These are phyloP conservation scores for Teleiodes luculella DNA, from an alignment of 2,888 invertebrate species.

Conservation along the genomic window DNA sequence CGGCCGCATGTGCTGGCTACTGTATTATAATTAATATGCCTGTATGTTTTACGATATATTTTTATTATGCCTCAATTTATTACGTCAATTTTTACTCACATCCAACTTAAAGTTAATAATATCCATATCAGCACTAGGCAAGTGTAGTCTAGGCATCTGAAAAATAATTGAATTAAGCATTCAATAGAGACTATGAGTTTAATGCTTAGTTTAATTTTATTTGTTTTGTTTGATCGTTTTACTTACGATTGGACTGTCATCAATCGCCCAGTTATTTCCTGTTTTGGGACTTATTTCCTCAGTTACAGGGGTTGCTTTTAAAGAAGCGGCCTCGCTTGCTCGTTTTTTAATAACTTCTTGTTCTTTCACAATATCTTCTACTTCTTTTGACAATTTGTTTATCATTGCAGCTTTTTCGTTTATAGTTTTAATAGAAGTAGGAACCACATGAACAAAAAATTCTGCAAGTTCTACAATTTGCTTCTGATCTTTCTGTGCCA, in stretches of 20 bases:
- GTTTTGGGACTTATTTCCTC: not conserved
- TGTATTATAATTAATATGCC: no score
- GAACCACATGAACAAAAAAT: slow-evolving; percentile 44
- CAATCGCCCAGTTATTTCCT: slow-evolving; percentile 9
- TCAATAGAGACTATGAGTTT: not conserved
- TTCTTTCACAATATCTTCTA: slow-evolving; percentile 24
- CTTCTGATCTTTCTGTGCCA: slow-evolving; percentile 37
- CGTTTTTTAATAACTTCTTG: not conserved
- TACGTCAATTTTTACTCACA: slow-evolving; percentile 36
- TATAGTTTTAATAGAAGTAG: slow-evolving; percentile 37
- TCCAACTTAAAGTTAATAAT: slow-evolving; percentile 45
- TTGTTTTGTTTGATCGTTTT: not conserved
- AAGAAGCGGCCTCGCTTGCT: not conserved
- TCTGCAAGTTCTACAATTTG: slow-evolving; percentile 49
- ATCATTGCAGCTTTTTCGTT: slow-evolving; percentile 35
- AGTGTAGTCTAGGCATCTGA: slow-evolving; percentile 56
- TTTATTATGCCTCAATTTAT: no score
- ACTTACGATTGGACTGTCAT: slow-evolving; percentile 25
- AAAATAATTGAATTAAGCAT: slow-evolving; percentile 18
- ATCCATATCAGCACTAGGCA: slow-evolving; percentile 46
- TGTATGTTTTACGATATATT: no score
- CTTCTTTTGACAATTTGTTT: slow-evolving; percentile 31
- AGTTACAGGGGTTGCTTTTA: not conserved
- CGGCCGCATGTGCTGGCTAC: no score
- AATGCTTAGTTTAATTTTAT: no score